Evolutionary conservation across 2,797 vertebrate genomes (phyloP).

Genomic region (Gambusia yucatana): DNA sequence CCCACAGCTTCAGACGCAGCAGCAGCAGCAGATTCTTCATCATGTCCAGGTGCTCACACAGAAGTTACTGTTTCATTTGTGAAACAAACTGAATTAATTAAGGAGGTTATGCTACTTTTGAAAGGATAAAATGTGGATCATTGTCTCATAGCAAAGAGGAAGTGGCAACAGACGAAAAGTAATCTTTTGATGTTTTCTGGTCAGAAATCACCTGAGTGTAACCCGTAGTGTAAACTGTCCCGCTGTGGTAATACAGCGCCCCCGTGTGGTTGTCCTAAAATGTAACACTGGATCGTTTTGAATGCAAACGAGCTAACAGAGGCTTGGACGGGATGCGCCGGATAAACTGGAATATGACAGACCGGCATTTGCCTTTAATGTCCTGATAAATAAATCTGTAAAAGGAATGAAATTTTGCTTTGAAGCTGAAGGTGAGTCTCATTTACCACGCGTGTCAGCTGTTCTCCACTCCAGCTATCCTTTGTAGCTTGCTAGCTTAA

Average conservation of each 20-base stretch:
- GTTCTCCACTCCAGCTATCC: slow-evolving; percentile 7
- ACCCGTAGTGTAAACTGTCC: not conserved
- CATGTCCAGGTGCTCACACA: too few species aligned
- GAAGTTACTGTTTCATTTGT: too few species aligned
- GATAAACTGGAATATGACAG: slow-evolving; percentile 17
- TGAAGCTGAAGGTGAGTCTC: slow-evolving; percentile 29
- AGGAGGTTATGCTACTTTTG: too few species aligned
- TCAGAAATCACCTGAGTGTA: not conserved
- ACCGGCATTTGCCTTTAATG: not conserved
- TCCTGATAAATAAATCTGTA: not conserved
- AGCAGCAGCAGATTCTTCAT: too few species aligned
- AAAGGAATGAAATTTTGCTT: not conserved
- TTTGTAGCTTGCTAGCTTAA: slow-evolving; percentile 44
- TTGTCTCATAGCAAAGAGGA: too few species aligned
- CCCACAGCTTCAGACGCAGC: too few species aligned
- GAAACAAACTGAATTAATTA: too few species aligned
- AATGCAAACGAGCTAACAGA: slow-evolving; percentile 19
- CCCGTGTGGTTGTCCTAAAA: not conserved
- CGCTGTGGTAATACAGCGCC: slow-evolving; percentile 23
- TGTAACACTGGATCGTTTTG: not conserved
- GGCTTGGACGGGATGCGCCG: slow-evolving; percentile 17
- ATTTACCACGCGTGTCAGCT: not conserved
- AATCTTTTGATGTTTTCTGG: not conserved
- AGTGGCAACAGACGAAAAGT: too few species aligned
- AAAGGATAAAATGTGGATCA: too few species aligned